A percentile compares a stretch with the other conserved stretches of the same genome.
Conservation (phyloP, 1,140 invertebrate genomes). For the Glossosoma conforme region DNA sequence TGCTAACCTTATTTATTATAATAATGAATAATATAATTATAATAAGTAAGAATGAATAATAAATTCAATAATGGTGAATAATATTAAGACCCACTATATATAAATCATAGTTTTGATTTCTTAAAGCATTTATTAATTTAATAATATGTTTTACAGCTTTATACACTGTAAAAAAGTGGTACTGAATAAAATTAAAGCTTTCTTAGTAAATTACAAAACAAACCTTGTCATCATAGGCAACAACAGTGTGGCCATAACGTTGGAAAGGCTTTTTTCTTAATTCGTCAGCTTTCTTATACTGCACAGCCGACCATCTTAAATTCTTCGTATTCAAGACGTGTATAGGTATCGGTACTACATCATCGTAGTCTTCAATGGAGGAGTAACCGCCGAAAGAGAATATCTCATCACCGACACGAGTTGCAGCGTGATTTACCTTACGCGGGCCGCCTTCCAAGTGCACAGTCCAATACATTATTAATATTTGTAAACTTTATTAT, state of each 20-base stretch:
- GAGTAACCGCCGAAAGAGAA: conserved; percentile 91
- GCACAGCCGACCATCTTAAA: conserved; percentile 51
- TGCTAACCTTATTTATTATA: too few species aligned
- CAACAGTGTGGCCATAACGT: conserved; percentile 82
- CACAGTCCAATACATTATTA: conserved; percentile 68
- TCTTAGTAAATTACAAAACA: too few species aligned
- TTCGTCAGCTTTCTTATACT: conserved; percentile 35
- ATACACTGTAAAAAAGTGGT: too few species aligned
- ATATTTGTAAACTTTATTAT: too few species aligned
- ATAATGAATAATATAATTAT: too few species aligned
- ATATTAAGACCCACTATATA: too few species aligned
- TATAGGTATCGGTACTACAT: conserved; percentile 80
- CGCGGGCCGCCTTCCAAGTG: conserved; percentile 76
- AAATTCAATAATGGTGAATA: too few species aligned
- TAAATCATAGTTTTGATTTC: too few species aligned
- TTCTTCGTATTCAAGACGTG: conserved; percentile 78
- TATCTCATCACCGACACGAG: conserved; percentile 71
- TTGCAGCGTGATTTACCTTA: conserved; percentile 87
- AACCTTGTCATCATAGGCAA: conserved; percentile 68
- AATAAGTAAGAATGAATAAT: too few species aligned
- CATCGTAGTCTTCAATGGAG: conserved; percentile 55
- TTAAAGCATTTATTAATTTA: too few species aligned
- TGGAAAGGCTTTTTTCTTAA: conserved; percentile 37
- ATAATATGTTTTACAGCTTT: too few species aligned
- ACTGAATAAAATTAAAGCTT: too few species aligned